Evolutionary conservation across 1,140 invertebrate species (phyloP), one percentile per base, ranked within the genome.

Genomic region (Venturia canescens): DNA sequence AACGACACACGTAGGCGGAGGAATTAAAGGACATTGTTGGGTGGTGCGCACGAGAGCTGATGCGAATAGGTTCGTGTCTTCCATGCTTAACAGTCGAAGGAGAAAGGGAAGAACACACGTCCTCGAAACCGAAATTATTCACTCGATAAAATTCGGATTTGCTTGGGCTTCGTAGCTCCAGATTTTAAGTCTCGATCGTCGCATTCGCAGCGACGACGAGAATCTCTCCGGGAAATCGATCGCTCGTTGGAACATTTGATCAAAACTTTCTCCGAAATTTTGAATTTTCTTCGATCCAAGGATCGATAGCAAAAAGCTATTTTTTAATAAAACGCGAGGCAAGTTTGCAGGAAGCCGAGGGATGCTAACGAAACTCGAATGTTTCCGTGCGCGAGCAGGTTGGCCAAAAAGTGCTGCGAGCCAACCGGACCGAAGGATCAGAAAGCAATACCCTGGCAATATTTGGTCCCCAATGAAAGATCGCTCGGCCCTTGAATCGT

Each of bases 1-100:
- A 63, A 80, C 79, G 78, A 82, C 82, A 87, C 82, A 88, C 82
- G 85, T 84, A 83, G 83, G 72, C 78, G 80, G 82, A 81, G 53
- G 82, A 87, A 87, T 87, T 88, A 88, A 88, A 86, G 84, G 81
- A 79, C 85, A 87, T 88, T 88, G 85, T 86, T 82, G 71, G 82
- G 71, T 71, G 82, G 71, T 71, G 34, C 78, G 26, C 50, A 70
- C 67, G 69, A n/a, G 50, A 26, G 38, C 38, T 34, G 27, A 60
- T 63, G 15, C 48, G 71, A 57, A 74, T 74, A 26, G 71, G 27
- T 21, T 18, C 53, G n/a, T n/a, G n/a, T n/a, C 72, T 76, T 60
- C 53, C 72, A 50, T 29, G 53, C 53, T 76, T 76, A 76, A 50
- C 53, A 63, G 70, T n/a, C 7, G 29, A 57, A 21, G 69, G 44